Conservation (phyloP, 2,113 vertebrate genomes). For the Phylloscopus whistleri region DNA sequence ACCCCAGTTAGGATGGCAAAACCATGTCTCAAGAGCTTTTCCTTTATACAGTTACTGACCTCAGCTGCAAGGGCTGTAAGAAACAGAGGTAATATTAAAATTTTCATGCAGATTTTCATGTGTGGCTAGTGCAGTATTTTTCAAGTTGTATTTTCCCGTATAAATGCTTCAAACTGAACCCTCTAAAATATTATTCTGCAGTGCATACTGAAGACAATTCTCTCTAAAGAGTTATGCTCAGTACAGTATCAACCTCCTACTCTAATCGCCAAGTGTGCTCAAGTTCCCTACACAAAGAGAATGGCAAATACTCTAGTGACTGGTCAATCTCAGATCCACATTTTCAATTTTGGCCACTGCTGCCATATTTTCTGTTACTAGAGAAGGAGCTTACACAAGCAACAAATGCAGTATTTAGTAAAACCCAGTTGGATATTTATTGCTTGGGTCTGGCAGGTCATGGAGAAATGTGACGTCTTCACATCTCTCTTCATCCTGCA, state of each 20-base stretch:
- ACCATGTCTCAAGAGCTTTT: background rate
- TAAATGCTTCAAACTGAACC: background rate
- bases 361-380: background rate
- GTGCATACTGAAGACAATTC: background rate
- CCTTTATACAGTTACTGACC: background rate
- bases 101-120: background rate
- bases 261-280: background rate
- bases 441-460: background rate
- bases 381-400: background rate
- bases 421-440: background rate
- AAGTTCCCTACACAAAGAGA: background rate
- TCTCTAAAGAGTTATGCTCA: background rate
- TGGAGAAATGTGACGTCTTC: background rate
- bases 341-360: background rate
- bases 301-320: background rate
- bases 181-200: background rate
- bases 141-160: background rate
- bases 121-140: background rate
- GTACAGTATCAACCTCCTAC: background rate
- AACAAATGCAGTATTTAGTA: background rate
- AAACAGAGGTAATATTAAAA: background rate
- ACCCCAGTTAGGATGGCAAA: background rate
- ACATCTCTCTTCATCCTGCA: background rate
- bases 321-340: background rate
- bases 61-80: background rate